Conservation (phyloP, 2,888 invertebrate genomes). For the Lomographa bimaculata region DNA sequence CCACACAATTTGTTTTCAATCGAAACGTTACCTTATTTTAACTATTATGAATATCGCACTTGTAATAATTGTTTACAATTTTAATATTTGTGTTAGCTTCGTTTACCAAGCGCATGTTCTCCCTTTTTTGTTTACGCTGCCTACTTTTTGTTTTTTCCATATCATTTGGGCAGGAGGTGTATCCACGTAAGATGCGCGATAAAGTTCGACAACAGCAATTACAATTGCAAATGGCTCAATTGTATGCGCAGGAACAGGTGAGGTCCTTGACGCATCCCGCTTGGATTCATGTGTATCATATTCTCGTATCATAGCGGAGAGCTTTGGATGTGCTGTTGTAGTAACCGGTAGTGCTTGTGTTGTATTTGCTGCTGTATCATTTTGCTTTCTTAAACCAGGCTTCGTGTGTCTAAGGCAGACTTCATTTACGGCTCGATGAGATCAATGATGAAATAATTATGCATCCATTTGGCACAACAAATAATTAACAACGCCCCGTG, state of each 20-base stretch:
- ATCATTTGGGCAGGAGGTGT: slow-evolving; percentile 88
- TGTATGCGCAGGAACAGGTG: slow-evolving; percentile 82
- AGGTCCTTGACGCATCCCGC: slow-evolving; percentile 77
- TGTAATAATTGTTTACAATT: slow-evolving; percentile 45
- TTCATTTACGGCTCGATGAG: slow-evolving; percentile 13
- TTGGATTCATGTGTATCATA: slow-evolving; percentile 60
- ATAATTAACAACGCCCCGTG: slow-evolving; percentile 10
- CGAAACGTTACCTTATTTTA: slow-evolving; percentile 51
- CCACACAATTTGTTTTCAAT: slow-evolving; percentile 54
- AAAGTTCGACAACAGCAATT: slow-evolving; percentile 88
- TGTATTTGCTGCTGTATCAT: slow-evolving; percentile 52
- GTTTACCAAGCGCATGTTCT: slow-evolving; percentile 68
- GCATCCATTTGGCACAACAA: slow-evolving; percentile 19
- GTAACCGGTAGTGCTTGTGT: slow-evolving; percentile 65
- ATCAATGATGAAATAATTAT: slow-evolving; percentile 5
- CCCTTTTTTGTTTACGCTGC: slow-evolving; percentile 81
- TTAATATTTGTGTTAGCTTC: slow-evolving; percentile 53
- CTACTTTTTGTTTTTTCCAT: slow-evolving; percentile 83
- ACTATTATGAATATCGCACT: slow-evolving; percentile 51
- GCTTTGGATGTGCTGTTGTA: slow-evolving; percentile 83
- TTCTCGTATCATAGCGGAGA: slow-evolving; percentile 52
- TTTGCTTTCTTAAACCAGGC: slow-evolving; percentile 54
- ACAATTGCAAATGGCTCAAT: slow-evolving; percentile 84
- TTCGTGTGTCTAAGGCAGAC: slow-evolving; percentile 39
- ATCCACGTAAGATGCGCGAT: slow-evolving; percentile 92